Evolutionary conservation across 1,140 invertebrate species (phyloP), one percentile per base, ranked within the genome.

Genomic region (Rhagoletis pomonella): DNA sequence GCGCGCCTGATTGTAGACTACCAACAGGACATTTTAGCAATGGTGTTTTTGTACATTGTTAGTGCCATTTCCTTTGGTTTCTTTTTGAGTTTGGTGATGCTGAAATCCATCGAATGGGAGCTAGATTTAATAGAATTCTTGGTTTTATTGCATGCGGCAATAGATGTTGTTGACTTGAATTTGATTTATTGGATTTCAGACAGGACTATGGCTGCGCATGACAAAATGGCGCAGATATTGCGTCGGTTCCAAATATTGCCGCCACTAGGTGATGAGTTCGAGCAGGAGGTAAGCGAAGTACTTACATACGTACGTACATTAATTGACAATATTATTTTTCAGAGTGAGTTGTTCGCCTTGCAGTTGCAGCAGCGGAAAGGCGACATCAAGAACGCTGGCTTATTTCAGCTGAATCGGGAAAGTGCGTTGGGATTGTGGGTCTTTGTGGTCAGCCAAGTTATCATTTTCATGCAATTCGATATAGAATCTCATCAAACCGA

Each of bases 161-260:
- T 81, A 55, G 5, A 55, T n/a, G 50, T 81, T n/a, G 47, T 81
- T 55, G 73, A 81, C 29, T 10, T 81, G 9, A 81, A 81, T 81
- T 55, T 29, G 73, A 3, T 81, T 19, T 81, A 81, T 14, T 81
- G 47, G n/a, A 81, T 81, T 81, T 81, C 73, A 47, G 47, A 81
- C 55, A 81, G n/a, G 73, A 81, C 44, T 50, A 19, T 9, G 17
- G 17, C 50, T 3, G 14, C 73, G 7, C 73, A 81, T 9, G 17
- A 29, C 1, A 17, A 81, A 55, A 81, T 81, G 44, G 2, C 19
- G 17, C 10, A 55, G 4, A 81, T 81, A 55, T 14, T 81, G 47
- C 73, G 73, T 19, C 17, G 73, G 2, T 81, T 81, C n/a, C 44
- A 55, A 9, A 6, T 81, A 47, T 81, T 81, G 14, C 73, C 73